Conservation (phyloP, 1,140 invertebrate genomes). For the Aphis craccivora region DNA sequence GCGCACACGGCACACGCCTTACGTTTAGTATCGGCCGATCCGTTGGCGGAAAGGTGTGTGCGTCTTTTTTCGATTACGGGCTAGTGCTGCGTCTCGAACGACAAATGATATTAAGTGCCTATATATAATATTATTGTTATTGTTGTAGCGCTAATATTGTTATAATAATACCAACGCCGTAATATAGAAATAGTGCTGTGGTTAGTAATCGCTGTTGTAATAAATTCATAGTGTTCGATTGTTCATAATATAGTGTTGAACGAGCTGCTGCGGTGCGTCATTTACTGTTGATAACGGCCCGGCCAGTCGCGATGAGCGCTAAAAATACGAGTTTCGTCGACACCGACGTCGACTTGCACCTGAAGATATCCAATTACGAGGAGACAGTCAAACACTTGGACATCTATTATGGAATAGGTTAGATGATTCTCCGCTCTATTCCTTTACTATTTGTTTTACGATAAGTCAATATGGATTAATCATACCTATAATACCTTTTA, state of each 20-base stretch:
- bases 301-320: not conserved
- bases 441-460: not conserved
- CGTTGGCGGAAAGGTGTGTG: not conserved
- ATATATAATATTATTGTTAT: not conserved
- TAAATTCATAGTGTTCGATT: not conserved
- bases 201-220: not conserved
- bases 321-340: slow-evolving; percentile 59
- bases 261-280: not conserved
- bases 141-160: not conserved
- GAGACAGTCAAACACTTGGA: slow-evolving; percentile 88
- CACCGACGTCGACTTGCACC: slow-evolving; percentile 60
- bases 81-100: not conserved
- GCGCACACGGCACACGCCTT: not conserved
- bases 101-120: not conserved
- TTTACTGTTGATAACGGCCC: not conserved
- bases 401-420: slow-evolving; percentile 91
- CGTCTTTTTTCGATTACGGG: not conserved
- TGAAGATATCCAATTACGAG: slow-evolving; percentile 87
- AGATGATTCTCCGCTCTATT: no score
- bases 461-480: no score
- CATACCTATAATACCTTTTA: no score
- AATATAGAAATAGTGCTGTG: not conserved
- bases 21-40: not conserved
- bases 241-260: not conserved
- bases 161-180: not conserved